Evolutionary conservation across 2,797 vertebrate genomes (phyloP).

Genomic region (Pelochelys cantorii): DNA sequence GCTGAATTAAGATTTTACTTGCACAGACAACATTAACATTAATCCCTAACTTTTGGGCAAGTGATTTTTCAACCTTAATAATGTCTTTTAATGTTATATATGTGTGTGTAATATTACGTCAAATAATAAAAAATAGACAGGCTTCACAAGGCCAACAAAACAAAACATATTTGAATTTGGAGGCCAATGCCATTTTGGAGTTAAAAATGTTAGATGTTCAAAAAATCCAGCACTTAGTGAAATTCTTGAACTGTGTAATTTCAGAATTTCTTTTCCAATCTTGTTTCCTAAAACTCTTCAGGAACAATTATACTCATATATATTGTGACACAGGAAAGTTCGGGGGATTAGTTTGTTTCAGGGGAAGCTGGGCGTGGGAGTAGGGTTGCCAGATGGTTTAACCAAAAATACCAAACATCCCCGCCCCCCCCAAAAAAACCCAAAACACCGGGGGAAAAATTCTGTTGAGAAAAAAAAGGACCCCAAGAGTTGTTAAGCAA

Average conservation of each 20-base stretch:
- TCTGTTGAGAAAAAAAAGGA: too few species aligned
- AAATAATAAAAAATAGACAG: constrained; percentile 15
- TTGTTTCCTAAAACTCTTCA: constrained; percentile 6
- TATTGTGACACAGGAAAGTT: background rate
- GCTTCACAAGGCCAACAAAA: constrained; percentile 11
- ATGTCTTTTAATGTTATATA: background rate
- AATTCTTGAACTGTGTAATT: constrained; percentile 24
- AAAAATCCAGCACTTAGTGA: background rate
- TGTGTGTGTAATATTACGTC: background rate
- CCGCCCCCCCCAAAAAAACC: too few species aligned
- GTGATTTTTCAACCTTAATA: constrained; percentile 23
- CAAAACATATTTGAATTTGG: constrained; percentile 10
- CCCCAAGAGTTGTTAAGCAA: too few species aligned
- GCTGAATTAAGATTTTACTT: background rate
- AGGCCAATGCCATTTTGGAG: constrained; percentile 35
- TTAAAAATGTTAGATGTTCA: background rate
- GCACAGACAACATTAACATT: constrained; percentile 9
- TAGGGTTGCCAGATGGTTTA: too few species aligned
- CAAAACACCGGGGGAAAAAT: too few species aligned
- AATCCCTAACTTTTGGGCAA: constrained; percentile 6
- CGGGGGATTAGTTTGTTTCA: background rate
- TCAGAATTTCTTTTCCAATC: constrained; percentile 14
- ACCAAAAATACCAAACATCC: too few species aligned
- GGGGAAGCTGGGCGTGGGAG: background rate
- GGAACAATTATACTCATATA: constrained; percentile 5